Evolutionary conservation across 1,140 invertebrate species (phyloP).

Genomic region (Heliconius melpomene): DNA sequence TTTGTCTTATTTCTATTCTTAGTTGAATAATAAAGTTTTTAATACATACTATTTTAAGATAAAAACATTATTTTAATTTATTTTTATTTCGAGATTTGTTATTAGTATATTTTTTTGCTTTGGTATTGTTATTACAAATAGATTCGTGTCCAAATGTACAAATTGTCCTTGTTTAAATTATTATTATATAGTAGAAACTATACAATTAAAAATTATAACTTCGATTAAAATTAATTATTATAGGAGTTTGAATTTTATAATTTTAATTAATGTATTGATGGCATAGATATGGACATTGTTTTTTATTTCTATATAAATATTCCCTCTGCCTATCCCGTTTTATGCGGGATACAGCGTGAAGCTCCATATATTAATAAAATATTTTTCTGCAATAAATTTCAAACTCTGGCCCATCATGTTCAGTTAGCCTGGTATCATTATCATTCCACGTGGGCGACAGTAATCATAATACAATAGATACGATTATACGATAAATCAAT

Average conservation of each 20-base stretch:
- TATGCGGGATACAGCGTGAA: no score
- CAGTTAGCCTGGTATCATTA: no score
- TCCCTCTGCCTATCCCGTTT: no score
- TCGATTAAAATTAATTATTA: background rate
- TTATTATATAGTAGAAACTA: background rate
- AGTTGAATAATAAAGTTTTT: no score
- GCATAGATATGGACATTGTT: background rate
- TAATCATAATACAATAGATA: background rate
- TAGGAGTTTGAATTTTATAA: background rate
- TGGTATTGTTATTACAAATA: background rate
- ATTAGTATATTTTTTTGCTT: background rate
- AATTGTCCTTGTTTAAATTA: background rate
- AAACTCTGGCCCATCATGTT: no score
- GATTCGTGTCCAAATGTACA: background rate
- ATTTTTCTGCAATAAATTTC: no score
- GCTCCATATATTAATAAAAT: no score
- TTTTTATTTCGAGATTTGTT: background rate
- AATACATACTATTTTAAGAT: background rate
- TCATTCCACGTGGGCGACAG: background rate
- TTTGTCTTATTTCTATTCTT: background rate
- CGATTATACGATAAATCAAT: background rate
- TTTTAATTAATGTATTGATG: background rate
- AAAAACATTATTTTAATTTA: no score
- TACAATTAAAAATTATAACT: background rate
- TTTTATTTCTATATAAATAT: no score